phyloP scores from a whole-genome alignment of 2,888 invertebrate genomes.

The Dyspetes luteomarginatus region DNA sequence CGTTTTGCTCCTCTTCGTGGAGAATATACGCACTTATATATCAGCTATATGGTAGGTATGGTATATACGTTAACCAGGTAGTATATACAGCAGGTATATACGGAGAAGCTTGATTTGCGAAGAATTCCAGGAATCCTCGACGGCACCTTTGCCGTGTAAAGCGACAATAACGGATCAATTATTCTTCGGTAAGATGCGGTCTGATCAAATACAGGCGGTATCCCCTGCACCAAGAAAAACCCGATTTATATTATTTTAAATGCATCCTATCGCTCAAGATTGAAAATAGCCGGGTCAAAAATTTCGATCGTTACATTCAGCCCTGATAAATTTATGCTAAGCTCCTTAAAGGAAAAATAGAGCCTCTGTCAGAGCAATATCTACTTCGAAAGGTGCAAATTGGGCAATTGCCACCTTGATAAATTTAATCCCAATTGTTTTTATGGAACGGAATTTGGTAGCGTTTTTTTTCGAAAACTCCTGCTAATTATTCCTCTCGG shows the following conservation, averaged over 20 bases:
- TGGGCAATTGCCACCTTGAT: too few species aligned
- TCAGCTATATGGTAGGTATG: slow-evolving; percentile 20
- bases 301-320: background rate
- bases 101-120: slow-evolving; percentile 58
- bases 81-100: slow-evolving; percentile 13
- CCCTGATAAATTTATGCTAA: background rate
- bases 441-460: too few species aligned
- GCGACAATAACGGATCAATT: slow-evolving; percentile 67
- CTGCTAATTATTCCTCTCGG: background rate
- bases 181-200: background rate
- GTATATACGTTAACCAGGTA: slow-evolving; percentile 61
- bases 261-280: background rate
- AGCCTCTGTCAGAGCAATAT: too few species aligned
- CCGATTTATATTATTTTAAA: background rate
- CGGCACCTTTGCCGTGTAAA: slow-evolving; percentile 71
- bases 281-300: background rate
- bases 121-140: slow-evolving; percentile 71
- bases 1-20: slow-evolving; percentile 39
- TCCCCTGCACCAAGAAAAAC: background rate
- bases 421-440: too few species aligned
- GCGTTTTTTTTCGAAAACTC: background rate
- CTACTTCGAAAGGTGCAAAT: too few species aligned
- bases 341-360: too few species aligned
- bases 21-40: slow-evolving; percentile 16
- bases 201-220: background rate